Evolutionary conservation across 64 coral and sea anemone species (phyloP), one percentile per base, ranked within the genome.

Genomic region (Astreopora myriophthalma): DNA sequence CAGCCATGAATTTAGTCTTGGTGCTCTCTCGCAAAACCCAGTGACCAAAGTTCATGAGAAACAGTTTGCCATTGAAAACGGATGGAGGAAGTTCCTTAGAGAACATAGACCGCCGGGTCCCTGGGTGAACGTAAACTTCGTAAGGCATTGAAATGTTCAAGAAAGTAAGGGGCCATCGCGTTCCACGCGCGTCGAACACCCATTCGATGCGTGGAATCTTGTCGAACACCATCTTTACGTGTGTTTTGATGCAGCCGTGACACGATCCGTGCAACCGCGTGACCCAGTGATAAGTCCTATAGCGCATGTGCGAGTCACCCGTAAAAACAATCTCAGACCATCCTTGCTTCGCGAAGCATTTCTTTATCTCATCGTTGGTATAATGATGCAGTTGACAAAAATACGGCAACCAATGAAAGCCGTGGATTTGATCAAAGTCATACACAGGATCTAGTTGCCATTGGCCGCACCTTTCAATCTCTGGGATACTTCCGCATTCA

Each of bases 171-270:
- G 97, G 94, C 97, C 97, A 99, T 51, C 97, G 87, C 17, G 97
- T 99, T 1, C 97, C 97, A 69, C 97, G 92, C 19, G 97, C 97
- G 36, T 99, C 97, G 69, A 99, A 99, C 66, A 99, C 89, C 97
- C 97, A 99, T 72, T 99, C 97, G 11, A 99, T 93, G n/a, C 94
- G 91, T n/a, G 97, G 97, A 5, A 99, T 95, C 61, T 95, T 95
- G 86, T 99, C 94, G 58, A 99, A 99, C 7, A 92, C 91, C 90
- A 92, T 93, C 81, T 95, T 99, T 4, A 99, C 89, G 68, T 99
- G 91, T 1, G 94, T 99, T 76, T 99, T 99, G 73, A 90, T 90
- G 44, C 97, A 99, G n/a, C 94, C 90, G 17, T 91, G 72, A 74
- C 97, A 99, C 9, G 86, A 85, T 23, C 97, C 97, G 37, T 99